A percentile compares a stretch with the other conserved stretches of the same genome.
Conservation (phyloP, 1,140 invertebrate genomes). For the Lordiphosa stackelbergi region DNA sequence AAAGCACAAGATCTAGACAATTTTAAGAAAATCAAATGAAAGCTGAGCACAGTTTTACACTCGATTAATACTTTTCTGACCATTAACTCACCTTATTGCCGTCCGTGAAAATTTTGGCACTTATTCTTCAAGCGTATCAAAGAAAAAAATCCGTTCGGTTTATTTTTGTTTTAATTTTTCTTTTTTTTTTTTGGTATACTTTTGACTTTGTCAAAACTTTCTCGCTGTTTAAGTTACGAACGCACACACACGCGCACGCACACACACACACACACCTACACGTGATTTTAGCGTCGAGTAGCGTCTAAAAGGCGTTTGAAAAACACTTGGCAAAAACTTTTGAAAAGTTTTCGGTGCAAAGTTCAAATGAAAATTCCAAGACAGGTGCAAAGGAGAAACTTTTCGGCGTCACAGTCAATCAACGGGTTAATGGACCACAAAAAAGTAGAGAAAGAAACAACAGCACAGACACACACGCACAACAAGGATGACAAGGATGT, state of each 20-base stretch:
- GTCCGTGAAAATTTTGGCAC: slow-evolving; percentile 77
- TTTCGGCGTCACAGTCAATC: slow-evolving; percentile 39
- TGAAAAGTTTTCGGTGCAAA: slow-evolving; percentile 12
- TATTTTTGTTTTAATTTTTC: slow-evolving; percentile 3
- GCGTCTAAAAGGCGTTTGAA: slow-evolving; percentile 45
- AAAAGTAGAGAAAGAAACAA: not conserved
- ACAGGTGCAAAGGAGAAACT: slow-evolving; percentile 8
- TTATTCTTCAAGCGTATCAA: slow-evolving; percentile 66
- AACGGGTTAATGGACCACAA: slow-evolving; percentile 28
- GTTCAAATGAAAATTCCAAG: slow-evolving; percentile 15
- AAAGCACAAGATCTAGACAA: too few relatives aligned
- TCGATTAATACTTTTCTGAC: not conserved
- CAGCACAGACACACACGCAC: not conserved
- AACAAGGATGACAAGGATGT: too few relatives aligned
- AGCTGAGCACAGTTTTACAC: too few relatives aligned
- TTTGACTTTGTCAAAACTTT: slow-evolving; percentile 22
- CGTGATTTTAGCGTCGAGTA: not conserved
- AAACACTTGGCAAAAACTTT: slow-evolving; percentile 35
- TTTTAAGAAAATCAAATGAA: too few relatives aligned
- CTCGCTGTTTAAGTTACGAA: slow-evolving; percentile 17
- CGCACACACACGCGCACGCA: slow-evolving; percentile 27
- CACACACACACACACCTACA: too few relatives aligned
- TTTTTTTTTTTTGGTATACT: slow-evolving; percentile 5
- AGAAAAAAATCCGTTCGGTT: slow-evolving; percentile 63
- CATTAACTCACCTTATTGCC: slow-evolving; percentile 72